Conservation (phyloP, 2,888 invertebrate genomes). For the Hesperia comma region DNA sequence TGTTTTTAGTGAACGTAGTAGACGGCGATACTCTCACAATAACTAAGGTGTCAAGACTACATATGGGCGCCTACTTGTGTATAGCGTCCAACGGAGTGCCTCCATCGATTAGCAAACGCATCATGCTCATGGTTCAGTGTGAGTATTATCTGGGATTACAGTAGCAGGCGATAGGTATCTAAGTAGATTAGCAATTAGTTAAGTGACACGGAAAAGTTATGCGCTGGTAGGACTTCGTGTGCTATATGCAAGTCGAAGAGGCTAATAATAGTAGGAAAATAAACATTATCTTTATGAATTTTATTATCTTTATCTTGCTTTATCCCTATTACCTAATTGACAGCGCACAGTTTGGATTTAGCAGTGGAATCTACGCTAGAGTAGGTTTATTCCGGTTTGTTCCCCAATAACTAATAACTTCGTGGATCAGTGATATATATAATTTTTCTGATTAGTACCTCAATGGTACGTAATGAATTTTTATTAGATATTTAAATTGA, state of each 20-base stretch:
- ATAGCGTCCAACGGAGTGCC: conserved; percentile 97
- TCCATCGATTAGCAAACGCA: conserved; percentile 94
- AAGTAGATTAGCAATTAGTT: conserved; percentile 23
- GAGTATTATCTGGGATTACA: conserved; percentile 74
- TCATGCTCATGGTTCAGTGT: conserved; percentile 93
- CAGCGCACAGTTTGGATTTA: too few species aligned
- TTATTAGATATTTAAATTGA: too few species aligned
- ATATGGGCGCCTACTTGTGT: conserved; percentile 96
- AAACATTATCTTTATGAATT: too few species aligned
- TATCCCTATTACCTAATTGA: too few species aligned
- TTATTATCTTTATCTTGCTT: too few species aligned
- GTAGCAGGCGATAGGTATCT: conserved; percentile 23
- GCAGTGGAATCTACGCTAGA: too few species aligned
- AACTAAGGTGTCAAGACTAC: conserved; percentile 94
- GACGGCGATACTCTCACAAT: conserved; percentile 94
- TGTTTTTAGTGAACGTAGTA: conserved; percentile 90
- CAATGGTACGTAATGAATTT: too few species aligned
- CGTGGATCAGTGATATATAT: too few species aligned
- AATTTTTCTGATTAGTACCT: too few species aligned
- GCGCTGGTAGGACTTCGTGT: background rate
- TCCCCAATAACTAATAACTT: too few species aligned
- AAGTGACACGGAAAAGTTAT: conserved; percentile 24
- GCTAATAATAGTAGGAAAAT: too few species aligned
- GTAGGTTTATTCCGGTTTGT: too few species aligned
- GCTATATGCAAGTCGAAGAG: background rate